phyloP scores from a whole-genome alignment of 2,797 vertebrate genomes.

The Hippocampus kuda region DNA sequence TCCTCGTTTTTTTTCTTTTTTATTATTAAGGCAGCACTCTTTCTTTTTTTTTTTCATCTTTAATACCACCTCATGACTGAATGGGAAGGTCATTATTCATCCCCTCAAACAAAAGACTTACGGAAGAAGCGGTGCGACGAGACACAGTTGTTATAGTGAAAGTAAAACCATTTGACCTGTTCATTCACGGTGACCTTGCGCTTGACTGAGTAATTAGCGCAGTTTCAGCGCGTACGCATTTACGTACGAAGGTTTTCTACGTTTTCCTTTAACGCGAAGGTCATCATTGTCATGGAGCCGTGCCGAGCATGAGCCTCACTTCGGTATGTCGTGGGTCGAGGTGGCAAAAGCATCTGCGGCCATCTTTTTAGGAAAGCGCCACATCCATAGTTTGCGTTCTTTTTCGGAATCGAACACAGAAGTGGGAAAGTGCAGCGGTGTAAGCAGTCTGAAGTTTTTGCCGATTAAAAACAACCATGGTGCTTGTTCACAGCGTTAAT shows the following conservation, averaged over 20 bases:
- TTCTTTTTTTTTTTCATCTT: conserved; percentile 13
- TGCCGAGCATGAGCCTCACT: neutral
- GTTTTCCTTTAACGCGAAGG: neutral
- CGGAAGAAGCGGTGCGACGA: conserved; percentile 31
- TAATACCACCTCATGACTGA: conserved; percentile 27
- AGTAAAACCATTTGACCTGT: conserved; percentile 26
- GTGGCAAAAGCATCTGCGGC: no score
- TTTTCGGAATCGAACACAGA: no score
- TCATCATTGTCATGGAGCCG: neutral
- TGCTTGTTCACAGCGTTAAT: no score
- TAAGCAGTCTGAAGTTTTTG: no score
- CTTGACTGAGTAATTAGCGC: conserved; percentile 19
- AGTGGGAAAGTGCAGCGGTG: no score
- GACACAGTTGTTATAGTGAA: conserved; percentile 36
- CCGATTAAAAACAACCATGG: no score
- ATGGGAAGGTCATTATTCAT: conserved; percentile 37
- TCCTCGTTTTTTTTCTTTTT: conserved; percentile 11
- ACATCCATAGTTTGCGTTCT: no score
- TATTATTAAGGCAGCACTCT: conserved; percentile 12
- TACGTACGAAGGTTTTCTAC: neutral
- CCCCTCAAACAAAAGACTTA: conserved; percentile 20
- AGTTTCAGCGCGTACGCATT: neutral
- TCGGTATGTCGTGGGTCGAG: no score
- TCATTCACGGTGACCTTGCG: conserved; percentile 17
- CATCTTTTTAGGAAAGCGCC: no score